phyloP scores from a whole-genome alignment of 2,888 invertebrate genomes.

The Scaptomyza polygonia region DNA sequence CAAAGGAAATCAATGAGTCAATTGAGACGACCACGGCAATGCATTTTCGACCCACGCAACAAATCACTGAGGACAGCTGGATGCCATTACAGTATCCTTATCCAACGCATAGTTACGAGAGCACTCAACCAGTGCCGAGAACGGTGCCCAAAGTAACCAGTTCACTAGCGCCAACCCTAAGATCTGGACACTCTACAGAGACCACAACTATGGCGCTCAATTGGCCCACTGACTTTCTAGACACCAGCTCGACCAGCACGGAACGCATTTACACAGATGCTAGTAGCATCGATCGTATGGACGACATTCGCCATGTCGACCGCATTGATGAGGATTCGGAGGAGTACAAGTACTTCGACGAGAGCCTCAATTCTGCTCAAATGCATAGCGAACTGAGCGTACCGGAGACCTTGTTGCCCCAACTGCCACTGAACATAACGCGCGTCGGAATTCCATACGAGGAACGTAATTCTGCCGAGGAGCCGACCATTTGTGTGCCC shows the following conservation, averaged over 20 bases:
- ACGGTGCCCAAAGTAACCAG: conserved; percentile 7
- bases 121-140: conserved; percentile 49
- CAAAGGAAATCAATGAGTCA: conserved; percentile 74
- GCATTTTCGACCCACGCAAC: conserved; percentile 3
- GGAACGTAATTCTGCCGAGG: conserved; percentile 71
- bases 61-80: conserved; percentile 65
- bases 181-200: conserved; percentile 38
- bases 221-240: conserved; percentile 79
- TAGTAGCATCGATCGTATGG: conserved; percentile 49
- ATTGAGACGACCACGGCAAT: conserved; percentile 52
- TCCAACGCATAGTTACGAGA: conserved; percentile 55
- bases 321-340: conserved; percentile 55
- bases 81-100: conserved; percentile 68
- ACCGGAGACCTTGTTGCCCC: conserved; percentile 64
- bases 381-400: conserved; percentile 71
- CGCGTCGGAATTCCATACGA: conserved; percentile 78
- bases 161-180: conserved; percentile 26
- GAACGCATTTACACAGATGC: conserved; percentile 30
- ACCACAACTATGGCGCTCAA: conserved; percentile 52
- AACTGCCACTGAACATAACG: conserved; percentile 75
- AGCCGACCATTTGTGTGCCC: conserved; percentile 78
- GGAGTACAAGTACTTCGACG: conserved; percentile 65
- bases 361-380: conserved; percentile 61
- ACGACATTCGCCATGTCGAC: conserved; percentile 42
- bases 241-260: conserved; percentile 45